These are phyloP conservation scores for Phrynocephalus guinanensis DNA, from an alignment of 2,797 vertebrate species.

Conservation along the genomic window DNA sequence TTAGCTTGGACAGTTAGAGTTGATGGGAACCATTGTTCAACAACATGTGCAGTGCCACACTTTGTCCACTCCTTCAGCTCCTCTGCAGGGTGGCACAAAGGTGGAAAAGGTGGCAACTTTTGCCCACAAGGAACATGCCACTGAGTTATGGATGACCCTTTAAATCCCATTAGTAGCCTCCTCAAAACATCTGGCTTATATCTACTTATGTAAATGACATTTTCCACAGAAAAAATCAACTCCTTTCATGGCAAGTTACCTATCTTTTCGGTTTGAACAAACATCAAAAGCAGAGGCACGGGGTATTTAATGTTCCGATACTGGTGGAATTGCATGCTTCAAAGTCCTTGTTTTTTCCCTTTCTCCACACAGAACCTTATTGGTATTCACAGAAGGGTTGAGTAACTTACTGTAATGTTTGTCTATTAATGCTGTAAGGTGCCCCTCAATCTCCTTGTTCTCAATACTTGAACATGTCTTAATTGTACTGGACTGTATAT, in stretches of 20 bases:
- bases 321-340: background rate
- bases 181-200: background rate
- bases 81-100: background rate
- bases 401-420: no score
- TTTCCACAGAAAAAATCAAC: background rate
- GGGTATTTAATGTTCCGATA: constrained; percentile 64
- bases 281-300: constrained; percentile 15
- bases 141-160: background rate
- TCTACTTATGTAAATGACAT: background rate
- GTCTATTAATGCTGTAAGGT: no score
- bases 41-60: no score
- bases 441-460: no score
- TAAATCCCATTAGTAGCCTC: background rate
- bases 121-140: no score
- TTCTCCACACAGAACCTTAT: no score
- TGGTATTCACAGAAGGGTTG: no score
- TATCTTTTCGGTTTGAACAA: background rate
- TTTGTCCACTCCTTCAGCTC: background rate
- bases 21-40: no score
- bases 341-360: no score
- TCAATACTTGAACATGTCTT: no score
- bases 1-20: background rate
- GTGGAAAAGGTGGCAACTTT: no score
- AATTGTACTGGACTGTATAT: no score
- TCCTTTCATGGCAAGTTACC: background rate